Base-by-base conservation (phyloP, 2,113 vertebrate genomes). In the Mormyrus lacerda region DNA sequence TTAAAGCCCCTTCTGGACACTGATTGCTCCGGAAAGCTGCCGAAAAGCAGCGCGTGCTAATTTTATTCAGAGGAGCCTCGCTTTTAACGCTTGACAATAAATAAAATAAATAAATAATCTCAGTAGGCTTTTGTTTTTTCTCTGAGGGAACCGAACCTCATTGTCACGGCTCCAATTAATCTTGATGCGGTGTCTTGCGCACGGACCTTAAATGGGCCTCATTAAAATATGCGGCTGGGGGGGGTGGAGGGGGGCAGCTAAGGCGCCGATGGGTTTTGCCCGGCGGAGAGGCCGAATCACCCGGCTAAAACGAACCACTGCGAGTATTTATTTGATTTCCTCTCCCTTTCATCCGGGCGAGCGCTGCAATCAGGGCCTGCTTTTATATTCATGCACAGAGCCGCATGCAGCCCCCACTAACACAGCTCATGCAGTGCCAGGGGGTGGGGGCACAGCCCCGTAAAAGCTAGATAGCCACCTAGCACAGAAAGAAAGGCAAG, bases 221-320 rank as follows among this genome's bases (percentile, higher is more conserved):
- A 94, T 95, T 95, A 95, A 94, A 95, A 93, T 93, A 93, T 92
- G 91, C 92, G 91, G 89, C 90, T 93, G 91, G 91, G 91, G 90
- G 90, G 91, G 89, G 89, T 91, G 83, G 90, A 92, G 31, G 24
- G 31, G 73, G 35, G 73, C 31, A 17, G 3, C n/a, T n/a, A 69
- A 90, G 73, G 69, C 27, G 17, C 50, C 51, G 87, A 88, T 82
- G 69, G 61, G 90, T 90, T 90, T 86, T 51, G 91, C 85, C 90
- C 88, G 84, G 93, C 88, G 90, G 91, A 92, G 92, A 85, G 93
- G 90, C 69, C 93, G 92, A 94, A 90, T 93, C 91, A 87, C 88
- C 87, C 86, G 83, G 87, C 89, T n/a, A 88, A 89, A 91, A 87
- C 89, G 84, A 86, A 91, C 89, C 27, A 87, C 90, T 92, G 48